These are phyloP conservation scores for Echinarachnius parma DNA, from an alignment of 53 echinoderm and acorn worm species.

Conservation along the genomic window DNA sequence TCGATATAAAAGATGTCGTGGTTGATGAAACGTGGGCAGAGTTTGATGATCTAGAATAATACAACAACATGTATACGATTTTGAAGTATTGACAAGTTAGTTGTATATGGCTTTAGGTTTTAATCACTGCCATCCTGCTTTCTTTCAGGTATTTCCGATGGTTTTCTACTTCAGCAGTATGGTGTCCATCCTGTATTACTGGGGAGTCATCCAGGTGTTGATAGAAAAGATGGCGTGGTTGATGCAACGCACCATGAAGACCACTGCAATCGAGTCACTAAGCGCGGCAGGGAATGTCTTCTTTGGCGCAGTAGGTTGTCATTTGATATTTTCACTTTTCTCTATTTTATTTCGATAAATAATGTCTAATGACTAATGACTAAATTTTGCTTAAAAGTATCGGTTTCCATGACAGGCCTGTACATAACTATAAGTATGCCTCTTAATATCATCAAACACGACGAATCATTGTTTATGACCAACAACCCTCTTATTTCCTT, in stretches of 20 bases:
- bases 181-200: slow-evolving; percentile 79
- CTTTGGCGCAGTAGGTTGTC: slow-evolving; percentile 67
- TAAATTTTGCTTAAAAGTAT: no score
- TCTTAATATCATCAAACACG: no score
- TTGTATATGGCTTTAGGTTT: no score
- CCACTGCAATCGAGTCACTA: slow-evolving; percentile 86
- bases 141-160: slow-evolving; percentile 77
- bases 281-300: slow-evolving; percentile 96
- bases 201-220: slow-evolving; percentile 77
- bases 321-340: neutral
- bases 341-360: neutral
- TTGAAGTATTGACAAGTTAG: no score
- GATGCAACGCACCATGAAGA: slow-evolving; percentile 92
- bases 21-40: no score
- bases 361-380: no score
- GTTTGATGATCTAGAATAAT: no score
- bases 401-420: no score
- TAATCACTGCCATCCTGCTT: no score
- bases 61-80: no score
- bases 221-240: slow-evolving; percentile 86
- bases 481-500: neutral
- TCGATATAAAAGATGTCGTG: slow-evolving; percentile 70
- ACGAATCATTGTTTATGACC: no score
- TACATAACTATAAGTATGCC: no score
- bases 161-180: slow-evolving; percentile 85